Evolutionary conservation across 2,888 invertebrate genomes (phyloP), one percentile per base, ranked within the genome.

Genomic region (Hanleya hanleyi): DNA sequence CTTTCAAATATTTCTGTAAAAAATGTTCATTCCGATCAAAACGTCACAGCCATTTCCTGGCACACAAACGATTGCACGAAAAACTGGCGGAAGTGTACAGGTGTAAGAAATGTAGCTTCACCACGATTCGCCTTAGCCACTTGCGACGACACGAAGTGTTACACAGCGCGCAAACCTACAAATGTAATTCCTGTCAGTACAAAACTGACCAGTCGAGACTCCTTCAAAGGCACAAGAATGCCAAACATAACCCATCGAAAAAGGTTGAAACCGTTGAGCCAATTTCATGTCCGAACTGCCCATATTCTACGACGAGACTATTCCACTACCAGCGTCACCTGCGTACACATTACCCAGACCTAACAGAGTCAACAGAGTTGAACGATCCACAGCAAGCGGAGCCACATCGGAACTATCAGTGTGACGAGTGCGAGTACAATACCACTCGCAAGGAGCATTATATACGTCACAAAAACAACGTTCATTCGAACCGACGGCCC

Each of bases 401-500:
- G 1, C 67, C 70, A 1, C 71, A 73, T 7, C 62, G 77, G 29
- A 77, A 78, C 18, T 89, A 83, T 71, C 83, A 87, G 50, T 91
- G 91, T 74, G 79, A 84, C 35, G 79, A 86, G 76, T 91, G 91
- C 77, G 51, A 83, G 0, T 91, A 91, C 77, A 87, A 86, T 70
- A 90, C 91, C 0, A 81, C 81, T 62, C 83, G 89, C 6, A 89
- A 90, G 69, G 90, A 90, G 67, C 90, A 91, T 70, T 88, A 84
- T 68, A 76, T 86, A 5, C 79, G 91, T 1, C 91, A 91, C 74
- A 81, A 87, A 3, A 90, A 90, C 57, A 91, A 91, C 76, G 92
- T 92, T 7, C 92, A 92, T 78, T 81, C 35, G n/a, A 90, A 91
- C 74, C 86, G 88, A 41, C 84, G 92, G n/a, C 92, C 92, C 0